phyloP scores from a whole-genome alignment of 2,888 invertebrate genomes.

The Diplazon laetatorius region DNA sequence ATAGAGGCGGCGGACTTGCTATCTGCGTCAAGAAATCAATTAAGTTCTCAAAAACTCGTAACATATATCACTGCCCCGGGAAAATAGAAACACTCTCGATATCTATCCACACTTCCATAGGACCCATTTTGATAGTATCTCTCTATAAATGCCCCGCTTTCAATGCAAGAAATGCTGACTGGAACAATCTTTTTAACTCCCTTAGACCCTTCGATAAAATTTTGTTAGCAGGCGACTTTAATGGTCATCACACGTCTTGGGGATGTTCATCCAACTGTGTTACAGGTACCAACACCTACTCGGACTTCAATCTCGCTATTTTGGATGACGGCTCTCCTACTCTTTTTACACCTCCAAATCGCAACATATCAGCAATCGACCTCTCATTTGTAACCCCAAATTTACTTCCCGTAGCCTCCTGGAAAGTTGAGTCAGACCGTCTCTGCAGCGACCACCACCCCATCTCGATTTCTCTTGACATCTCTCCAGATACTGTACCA shows the following conservation, averaged over 20 bases:
- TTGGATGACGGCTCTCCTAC: slow-evolving; percentile 20
- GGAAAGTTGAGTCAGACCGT: not conserved
- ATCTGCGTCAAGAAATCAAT: slow-evolving; percentile 1
- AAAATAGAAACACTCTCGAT: slow-evolving; percentile 1
- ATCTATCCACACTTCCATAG: not conserved
- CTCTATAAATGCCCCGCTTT: not conserved
- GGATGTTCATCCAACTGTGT: too few species aligned
- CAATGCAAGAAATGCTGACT: not conserved
- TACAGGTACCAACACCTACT: not conserved
- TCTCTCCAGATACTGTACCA: not conserved
- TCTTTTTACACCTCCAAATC: not conserved
- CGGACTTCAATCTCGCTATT: not conserved
- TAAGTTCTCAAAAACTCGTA: not conserved
- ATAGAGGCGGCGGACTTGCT: slow-evolving; percentile 1
- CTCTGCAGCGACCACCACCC: slow-evolving; percentile 9
- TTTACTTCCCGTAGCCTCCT: not conserved
- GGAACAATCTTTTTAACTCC: slow-evolving; percentile 9
- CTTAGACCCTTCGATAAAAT: not conserved
- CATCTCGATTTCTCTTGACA: not conserved
- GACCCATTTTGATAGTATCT: slow-evolving; percentile 3
- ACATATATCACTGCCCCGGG: not conserved
- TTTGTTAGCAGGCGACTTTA: not conserved
- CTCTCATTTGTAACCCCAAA: slow-evolving; percentile 4
- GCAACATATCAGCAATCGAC: not conserved
- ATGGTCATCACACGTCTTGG: not conserved